Evolutionary conservation across 2,797 vertebrate species (phyloP).

Genomic region (Chelidonichthys spinosus): DNA sequence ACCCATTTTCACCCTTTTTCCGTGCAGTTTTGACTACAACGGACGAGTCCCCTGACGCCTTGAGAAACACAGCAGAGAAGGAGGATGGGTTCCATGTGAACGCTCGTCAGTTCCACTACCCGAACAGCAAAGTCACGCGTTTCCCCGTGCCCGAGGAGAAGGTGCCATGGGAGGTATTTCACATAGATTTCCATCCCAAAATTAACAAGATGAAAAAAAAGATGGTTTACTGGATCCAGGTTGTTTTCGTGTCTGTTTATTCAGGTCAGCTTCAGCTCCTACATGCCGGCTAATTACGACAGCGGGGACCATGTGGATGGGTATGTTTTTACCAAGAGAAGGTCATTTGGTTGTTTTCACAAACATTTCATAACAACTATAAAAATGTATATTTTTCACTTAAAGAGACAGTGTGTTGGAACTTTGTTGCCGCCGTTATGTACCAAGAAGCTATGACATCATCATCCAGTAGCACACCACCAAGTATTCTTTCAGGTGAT

Average conservation of each 20-base stretch:
- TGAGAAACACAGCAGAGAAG: conserved; percentile 43
- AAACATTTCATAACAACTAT: neutral
- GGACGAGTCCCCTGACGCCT: conserved; percentile 36
- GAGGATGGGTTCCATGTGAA: conserved; percentile 79
- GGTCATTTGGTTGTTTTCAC: too few relatives aligned
- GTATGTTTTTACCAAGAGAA: conserved; percentile 45
- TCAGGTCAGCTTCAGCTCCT: conserved; percentile 88
- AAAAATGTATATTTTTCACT: too few relatives aligned
- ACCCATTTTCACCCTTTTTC: neutral
- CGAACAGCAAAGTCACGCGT: conserved; percentile 79
- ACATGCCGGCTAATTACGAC: conserved; percentile 83
- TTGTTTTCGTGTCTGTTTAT: conserved; percentile 15
- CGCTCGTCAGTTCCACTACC: conserved; percentile 88
- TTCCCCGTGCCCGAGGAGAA: conserved; percentile 97
- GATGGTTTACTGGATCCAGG: neutral
- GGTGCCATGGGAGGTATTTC: conserved; percentile 93
- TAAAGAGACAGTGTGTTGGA: too few relatives aligned
- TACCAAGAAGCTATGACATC: too few relatives aligned
- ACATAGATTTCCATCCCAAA: neutral
- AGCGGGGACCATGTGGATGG: conserved; percentile 42
- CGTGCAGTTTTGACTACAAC: conserved; percentile 4
- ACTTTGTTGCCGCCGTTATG: too few relatives aligned
- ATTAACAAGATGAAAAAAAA: neutral
- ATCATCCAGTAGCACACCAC: too few relatives aligned
- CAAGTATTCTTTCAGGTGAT: too few relatives aligned